These are phyloP conservation scores for Eristalinus aeneus DNA, from an alignment of 2,888 invertebrate species.

Conservation along the genomic window DNA sequence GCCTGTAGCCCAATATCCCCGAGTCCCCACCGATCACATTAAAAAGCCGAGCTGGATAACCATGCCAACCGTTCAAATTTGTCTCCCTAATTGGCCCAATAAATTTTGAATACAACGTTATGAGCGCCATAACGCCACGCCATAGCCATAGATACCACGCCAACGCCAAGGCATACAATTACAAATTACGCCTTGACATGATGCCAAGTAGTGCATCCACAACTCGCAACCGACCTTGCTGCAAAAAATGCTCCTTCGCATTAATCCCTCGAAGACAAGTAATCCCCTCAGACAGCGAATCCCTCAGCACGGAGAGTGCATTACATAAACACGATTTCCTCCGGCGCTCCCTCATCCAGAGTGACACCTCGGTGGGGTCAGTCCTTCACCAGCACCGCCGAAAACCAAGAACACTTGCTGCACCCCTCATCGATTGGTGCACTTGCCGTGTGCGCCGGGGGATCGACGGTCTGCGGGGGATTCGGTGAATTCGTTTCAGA, in stretches of 20 bases:
- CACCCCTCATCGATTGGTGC: neutral
- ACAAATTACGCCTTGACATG: conserved; percentile 54
- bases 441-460: neutral
- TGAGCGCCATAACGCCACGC: conserved; percentile 22
- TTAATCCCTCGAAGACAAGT: conserved; percentile 15
- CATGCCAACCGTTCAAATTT: conserved; percentile 29
- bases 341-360: neutral
- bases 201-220: conserved; percentile 43
- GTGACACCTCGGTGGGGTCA: neutral
- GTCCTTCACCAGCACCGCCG: neutral
- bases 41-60: neutral
- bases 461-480: neutral
- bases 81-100: conserved; percentile 49
- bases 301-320: conserved; percentile 5
- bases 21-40: neutral
- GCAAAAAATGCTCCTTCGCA: neutral
- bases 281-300: conserved; percentile 16
- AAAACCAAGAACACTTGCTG: neutral
- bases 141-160: conserved; percentile 5
- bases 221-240: conserved; percentile 27
- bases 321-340: conserved; percentile 3
- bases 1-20: neutral
- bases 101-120: conserved; percentile 31
- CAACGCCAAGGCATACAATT: conserved; percentile 34
- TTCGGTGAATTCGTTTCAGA: conserved; percentile 43